Percentiles rank a stretch among this genome's conserved stretches.
These are phyloP conservation scores for Platyrinchus mystaceus DNA, from an alignment of 2,797 vertebrate species.

Conservation along the genomic window DNA sequence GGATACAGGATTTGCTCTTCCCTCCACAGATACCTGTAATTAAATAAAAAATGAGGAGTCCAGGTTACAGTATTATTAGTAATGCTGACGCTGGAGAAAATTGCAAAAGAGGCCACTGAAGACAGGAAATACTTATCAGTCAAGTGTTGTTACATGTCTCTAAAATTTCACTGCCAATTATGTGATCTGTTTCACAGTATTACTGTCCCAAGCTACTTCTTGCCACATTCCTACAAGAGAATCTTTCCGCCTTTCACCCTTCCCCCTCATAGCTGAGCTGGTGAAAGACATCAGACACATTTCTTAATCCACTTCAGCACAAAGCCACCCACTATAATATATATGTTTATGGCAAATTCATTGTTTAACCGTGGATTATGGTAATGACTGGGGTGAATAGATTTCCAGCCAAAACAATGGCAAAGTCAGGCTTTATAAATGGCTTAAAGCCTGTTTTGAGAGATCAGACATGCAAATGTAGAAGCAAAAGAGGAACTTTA, in stretches of 20 bases:
- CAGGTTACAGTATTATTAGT: background rate
- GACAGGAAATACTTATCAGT: background rate
- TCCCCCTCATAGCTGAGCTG: background rate
- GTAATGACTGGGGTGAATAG: background rate
- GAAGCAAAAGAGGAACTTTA: background rate
- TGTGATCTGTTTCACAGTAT: background rate
- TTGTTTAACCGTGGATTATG: background rate
- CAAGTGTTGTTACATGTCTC: background rate
- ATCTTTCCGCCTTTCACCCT: background rate
- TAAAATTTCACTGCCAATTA: background rate
- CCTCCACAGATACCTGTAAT: conserved; percentile 86
- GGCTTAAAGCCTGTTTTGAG: background rate
- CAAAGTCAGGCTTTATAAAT: background rate
- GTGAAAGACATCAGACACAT: background rate
- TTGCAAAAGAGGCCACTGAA: background rate
- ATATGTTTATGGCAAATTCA: background rate
- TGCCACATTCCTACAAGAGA: background rate
- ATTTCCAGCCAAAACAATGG: background rate
- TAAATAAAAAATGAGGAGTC: conserved; percentile 4
- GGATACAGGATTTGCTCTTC: conserved; percentile 84
- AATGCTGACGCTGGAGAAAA: background rate
- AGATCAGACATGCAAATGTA: background rate
- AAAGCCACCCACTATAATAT: background rate
- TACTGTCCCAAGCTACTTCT: background rate
- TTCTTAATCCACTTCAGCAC: background rate